Conservation (phyloP, 2,888 invertebrate species). For the Drosophila stalkeri region DNA sequence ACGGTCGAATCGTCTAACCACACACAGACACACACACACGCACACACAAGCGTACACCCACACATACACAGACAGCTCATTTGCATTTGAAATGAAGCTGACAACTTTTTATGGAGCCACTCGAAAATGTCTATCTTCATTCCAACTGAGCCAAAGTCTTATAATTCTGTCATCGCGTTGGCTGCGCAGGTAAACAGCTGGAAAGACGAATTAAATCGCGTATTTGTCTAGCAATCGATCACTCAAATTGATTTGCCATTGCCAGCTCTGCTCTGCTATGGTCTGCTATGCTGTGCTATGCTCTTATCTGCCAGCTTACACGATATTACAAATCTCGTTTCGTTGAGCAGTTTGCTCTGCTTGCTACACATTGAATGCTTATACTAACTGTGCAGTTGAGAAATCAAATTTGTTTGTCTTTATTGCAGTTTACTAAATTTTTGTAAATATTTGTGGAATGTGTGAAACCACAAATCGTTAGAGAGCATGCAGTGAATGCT, state of each 20-base stretch:
- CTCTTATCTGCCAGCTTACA: slow-evolving; percentile 14
- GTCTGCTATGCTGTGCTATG: background rate
- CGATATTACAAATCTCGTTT: slow-evolving; percentile 39
- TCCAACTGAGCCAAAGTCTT: slow-evolving; percentile 20
- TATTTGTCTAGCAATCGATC: slow-evolving; percentile 60
- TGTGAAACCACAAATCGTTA: background rate
- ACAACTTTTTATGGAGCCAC: slow-evolving; percentile 67
- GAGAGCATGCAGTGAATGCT: background rate
- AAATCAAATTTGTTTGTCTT: slow-evolving; percentile 7
- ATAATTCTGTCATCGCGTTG: slow-evolving; percentile 41
- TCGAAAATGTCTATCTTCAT: slow-evolving; percentile 44
- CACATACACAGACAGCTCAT: slow-evolving; percentile 43
- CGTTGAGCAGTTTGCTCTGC: slow-evolving; percentile 10
- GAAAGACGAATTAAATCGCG: slow-evolving; percentile 35
- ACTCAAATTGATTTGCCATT: slow-evolving; percentile 51
- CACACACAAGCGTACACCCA: slow-evolving; percentile 9
- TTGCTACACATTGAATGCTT: background rate
- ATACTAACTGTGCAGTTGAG: background rate
- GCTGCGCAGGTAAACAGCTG: slow-evolving; percentile 26
- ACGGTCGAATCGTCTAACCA: slow-evolving; percentile 10
- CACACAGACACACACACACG: slow-evolving; percentile 10
- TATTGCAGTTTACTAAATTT: slow-evolving; percentile 3
- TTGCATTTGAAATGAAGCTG: slow-evolving; percentile 76
- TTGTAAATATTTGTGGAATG: slow-evolving; percentile 2
- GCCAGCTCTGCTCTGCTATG: slow-evolving; percentile 9